Evolutionary conservation across 1,140 invertebrate species (phyloP), one percentile per base, ranked within the genome.

Genomic region (Chironomus striatipennis): DNA sequence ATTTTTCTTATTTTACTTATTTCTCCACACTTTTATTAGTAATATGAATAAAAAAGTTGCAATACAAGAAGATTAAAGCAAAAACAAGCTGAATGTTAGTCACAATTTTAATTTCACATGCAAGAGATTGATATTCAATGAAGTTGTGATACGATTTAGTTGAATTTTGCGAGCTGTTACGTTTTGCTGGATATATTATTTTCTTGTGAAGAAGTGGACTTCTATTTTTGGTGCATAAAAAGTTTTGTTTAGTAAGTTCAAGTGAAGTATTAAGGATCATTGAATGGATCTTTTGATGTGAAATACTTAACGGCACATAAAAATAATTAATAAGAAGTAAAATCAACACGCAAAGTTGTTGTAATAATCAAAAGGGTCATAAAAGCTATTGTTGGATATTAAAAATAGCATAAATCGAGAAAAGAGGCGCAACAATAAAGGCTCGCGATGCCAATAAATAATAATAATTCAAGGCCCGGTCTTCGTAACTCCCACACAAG

Each of bases 71-170:
- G 47, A 57, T 57, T 57, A 57, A 57, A 57, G n/a, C 12, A n/a
- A 57, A 57, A 57, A 57, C 47, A n/a, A n/a, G 47, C 47, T 57
- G 12, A n/a, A 57, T 57, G 47, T 57, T 57, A 57, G 47, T 57
- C 47, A 57, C 47, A 34, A 34, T 34, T 34, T 34, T 34, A 34
- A 34, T 34, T 34, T 57, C 47, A 57, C 12, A 47, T n/a, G 47
- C 47, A n/a, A 57, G 12, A 57, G 47, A 57, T 57, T 57, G 47
- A 57, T 57, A n/a, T 57, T 57, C n/a, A 34, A 34, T 34, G 24
- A 34, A 34, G 24, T 34, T 34, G 24, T 5, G 24, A n/a, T 57
- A n/a, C 47, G 12, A 12, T 57, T 57, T 57, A 57, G 47, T 57
- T n/a, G n/a, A 57, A 15, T n/a, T 1, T 57, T 57, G 47, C n/a